Conservation (phyloP, 2,888 invertebrate genomes). For the Teleogryllus oceanicus region DNA sequence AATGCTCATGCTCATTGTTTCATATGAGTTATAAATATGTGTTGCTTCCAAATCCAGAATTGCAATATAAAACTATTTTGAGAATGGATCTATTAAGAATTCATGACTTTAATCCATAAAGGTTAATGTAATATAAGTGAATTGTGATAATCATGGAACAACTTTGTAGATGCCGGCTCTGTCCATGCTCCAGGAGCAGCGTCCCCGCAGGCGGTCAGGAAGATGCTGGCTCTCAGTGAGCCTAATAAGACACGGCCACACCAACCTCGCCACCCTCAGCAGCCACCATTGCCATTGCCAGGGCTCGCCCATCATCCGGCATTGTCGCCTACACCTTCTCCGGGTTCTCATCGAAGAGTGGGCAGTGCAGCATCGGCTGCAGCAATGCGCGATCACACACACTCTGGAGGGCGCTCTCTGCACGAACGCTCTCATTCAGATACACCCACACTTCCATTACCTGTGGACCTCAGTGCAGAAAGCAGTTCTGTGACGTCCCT, state of each 20-base stretch:
- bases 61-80: too few species aligned
- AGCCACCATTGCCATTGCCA: constrained; percentile 58
- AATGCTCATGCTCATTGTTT: too few species aligned
- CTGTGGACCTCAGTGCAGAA: constrained; percentile 87
- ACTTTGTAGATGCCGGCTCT: background rate
- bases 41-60: too few species aligned
- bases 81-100: too few species aligned
- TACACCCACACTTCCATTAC: constrained; percentile 76
- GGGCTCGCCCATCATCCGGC: constrained; percentile 51
- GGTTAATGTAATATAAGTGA: too few species aligned
- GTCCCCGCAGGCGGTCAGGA: constrained; percentile 94
- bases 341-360: constrained; percentile 53
- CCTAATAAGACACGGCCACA: constrained; percentile 84
- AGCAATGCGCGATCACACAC: constrained; percentile 54
- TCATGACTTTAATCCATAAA: too few species aligned
- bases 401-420: constrained; percentile 58
- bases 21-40: too few species aligned
- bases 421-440: constrained; percentile 89
- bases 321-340: constrained; percentile 52
- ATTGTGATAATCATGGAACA: too few species aligned
- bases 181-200: constrained; percentile 64
- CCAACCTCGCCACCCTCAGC: constrained; percentile 66
- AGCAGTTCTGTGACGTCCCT: constrained; percentile 93
- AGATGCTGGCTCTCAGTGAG: constrained; percentile 86
- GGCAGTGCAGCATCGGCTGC: constrained; percentile 44